Evolutionary conservation across 2,797 vertebrate species (phyloP).

Genomic region (Valencia hispanica): DNA sequence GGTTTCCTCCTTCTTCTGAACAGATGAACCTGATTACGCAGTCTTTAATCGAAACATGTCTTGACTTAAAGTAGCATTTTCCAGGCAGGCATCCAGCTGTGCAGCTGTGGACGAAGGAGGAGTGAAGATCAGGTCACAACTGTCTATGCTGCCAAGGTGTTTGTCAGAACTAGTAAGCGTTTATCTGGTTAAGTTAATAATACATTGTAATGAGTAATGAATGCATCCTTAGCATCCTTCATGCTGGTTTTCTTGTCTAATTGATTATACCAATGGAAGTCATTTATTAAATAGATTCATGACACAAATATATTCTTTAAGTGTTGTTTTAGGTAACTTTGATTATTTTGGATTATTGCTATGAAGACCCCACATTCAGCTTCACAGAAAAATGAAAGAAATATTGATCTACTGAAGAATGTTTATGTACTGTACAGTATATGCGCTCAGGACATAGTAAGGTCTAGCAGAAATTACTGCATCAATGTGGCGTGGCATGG

Average conservation of each 20-base stretch:
- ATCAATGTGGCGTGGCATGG: too few relatives aligned
- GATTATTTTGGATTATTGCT: too few relatives aligned
- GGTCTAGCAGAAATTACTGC: too few relatives aligned
- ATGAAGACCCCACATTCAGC: too few relatives aligned
- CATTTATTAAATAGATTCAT: too few relatives aligned
- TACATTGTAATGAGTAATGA: neutral
- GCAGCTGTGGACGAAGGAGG: constrained; percentile 6
- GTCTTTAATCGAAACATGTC: constrained; percentile 28
- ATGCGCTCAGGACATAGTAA: too few relatives aligned
- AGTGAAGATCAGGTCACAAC: neutral
- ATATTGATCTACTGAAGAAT: too few relatives aligned
- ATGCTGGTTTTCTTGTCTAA: neutral
- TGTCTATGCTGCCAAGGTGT: neutral
- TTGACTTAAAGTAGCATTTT: constrained; percentile 64
- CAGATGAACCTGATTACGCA: constrained; percentile 53
- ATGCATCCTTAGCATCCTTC: neutral
- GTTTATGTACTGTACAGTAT: too few relatives aligned
- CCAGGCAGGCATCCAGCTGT: constrained; percentile 48
- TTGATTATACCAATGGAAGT: neutral
- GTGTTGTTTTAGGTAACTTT: too few relatives aligned
- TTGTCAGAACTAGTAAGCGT: neutral
- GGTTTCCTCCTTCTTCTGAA: constrained; percentile 30
- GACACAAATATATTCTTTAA: too few relatives aligned
- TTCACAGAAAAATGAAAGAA: too few relatives aligned
- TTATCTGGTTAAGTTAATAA: neutral